phyloP scores from a whole-genome alignment of 2,888 invertebrate species.

The Eledona agricola region DNA sequence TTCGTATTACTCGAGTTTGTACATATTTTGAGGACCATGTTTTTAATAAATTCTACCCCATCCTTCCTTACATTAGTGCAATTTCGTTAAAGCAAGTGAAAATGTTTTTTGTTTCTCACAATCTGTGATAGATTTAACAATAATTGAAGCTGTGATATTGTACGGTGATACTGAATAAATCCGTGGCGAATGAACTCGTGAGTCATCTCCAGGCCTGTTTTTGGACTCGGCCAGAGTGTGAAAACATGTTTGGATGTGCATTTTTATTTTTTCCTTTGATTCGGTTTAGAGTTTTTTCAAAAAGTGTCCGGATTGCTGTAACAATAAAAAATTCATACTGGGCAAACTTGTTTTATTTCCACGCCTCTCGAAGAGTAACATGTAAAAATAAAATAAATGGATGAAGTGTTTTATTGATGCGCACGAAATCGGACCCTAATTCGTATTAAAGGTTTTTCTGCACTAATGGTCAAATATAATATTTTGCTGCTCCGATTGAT shows the following conservation, averaged over 20 bases:
- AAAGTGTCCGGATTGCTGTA: conserved; percentile 36
- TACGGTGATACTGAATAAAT: conserved; percentile 54
- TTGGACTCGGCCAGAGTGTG: conserved; percentile 44
- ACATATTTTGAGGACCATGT: conserved; percentile 38
- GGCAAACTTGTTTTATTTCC: conserved; percentile 54
- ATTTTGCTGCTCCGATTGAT: no score
- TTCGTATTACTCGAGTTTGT: conserved; percentile 59
- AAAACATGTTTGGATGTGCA: conserved; percentile 57
- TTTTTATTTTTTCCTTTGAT: conserved; percentile 55
- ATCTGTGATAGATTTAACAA: conserved; percentile 47
- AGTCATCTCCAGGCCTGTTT: conserved; percentile 29
- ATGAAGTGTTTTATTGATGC: conserved; percentile 36
- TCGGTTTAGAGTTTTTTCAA: conserved; percentile 38
- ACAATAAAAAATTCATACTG: conserved; percentile 47
- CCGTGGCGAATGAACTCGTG: conserved; percentile 58
- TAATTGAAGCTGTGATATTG: conserved; percentile 53
- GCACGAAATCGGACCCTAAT: conserved; percentile 14
- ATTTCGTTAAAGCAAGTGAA: conserved; percentile 37
- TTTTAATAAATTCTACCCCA: conserved; percentile 58
- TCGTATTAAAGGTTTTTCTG: conserved; percentile 34
- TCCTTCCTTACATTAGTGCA: conserved; percentile 56
- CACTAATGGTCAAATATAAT: conserved; percentile 43
- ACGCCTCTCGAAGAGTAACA: conserved; percentile 26
- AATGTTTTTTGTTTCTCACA: conserved; percentile 27
- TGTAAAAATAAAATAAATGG: conserved; percentile 40